A percentile compares a stretch with the other conserved stretches of the same genome.
These are phyloP conservation scores for Myotis yumanensis DNA, from an alignment of 2,113 vertebrate genomes.

Conservation along the genomic window DNA sequence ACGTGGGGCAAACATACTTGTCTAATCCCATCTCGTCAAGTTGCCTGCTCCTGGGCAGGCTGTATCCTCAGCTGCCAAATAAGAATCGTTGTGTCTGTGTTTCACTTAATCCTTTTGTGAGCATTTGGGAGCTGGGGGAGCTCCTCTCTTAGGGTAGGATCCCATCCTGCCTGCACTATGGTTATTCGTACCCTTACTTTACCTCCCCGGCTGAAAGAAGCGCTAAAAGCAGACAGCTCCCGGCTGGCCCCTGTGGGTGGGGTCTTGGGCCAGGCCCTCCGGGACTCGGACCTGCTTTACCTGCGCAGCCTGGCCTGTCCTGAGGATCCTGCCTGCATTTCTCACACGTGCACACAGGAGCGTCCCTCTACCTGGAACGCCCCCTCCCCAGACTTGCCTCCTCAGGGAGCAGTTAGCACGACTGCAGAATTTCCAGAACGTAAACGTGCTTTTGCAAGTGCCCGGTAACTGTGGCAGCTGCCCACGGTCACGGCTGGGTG, in stretches of 20 bases:
- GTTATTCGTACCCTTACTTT: neutral
- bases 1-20: fast-evolving
- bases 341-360: fast-evolving
- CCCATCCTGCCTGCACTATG: neutral
- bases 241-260: fast-evolving
- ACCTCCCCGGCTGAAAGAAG: neutral
- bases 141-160: neutral
- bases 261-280: fast-evolving
- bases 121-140: neutral
- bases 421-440: neutral
- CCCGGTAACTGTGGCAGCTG: neutral
- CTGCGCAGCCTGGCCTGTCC: neutral
- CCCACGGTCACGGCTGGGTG: neutral
- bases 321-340: fast-evolving
- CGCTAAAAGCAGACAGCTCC: neutral
- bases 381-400: neutral
- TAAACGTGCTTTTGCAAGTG: neutral
- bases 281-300: neutral
- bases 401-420: neutral
- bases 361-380: neutral
- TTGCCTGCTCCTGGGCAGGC: neutral
- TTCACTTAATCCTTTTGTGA: neutral
- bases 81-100: neutral
- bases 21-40: neutral
- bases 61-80: neutral